phyloP scores from a whole-genome alignment of 2,797 vertebrate genomes.

The Netta rufina region DNA sequence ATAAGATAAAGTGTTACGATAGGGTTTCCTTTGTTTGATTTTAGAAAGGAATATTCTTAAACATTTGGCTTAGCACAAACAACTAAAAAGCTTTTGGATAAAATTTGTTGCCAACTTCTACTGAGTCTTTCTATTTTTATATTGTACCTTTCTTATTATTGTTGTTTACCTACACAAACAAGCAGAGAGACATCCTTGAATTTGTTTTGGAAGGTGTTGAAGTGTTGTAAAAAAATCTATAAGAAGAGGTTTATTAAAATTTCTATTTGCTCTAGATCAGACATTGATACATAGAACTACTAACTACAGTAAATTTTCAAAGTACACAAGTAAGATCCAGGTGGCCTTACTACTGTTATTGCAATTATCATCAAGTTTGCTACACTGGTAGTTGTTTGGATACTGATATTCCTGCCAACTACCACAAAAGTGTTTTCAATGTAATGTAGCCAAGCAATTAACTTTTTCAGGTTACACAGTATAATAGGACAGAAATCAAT shows the following conservation, averaged over 20 bases:
- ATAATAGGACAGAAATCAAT: slow-evolving; percentile 45
- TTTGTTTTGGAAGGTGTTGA: neutral
- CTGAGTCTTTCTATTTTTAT: neutral
- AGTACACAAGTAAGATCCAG: neutral
- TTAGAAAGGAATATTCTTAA: neutral
- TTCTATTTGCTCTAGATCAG: neutral
- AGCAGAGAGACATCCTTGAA: neutral
- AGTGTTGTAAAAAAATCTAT: neutral
- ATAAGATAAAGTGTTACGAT: neutral
- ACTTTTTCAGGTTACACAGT: slow-evolving; percentile 6
- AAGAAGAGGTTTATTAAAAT: neutral
- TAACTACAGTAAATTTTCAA: neutral
- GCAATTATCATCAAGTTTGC: neutral
- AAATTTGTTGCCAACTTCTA: neutral
- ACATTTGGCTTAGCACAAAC: neutral
- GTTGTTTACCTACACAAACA: neutral
- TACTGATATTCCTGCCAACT: neutral
- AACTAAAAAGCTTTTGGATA: neutral
- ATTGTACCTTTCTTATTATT: neutral
- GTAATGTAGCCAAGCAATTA: neutral
- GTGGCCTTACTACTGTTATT: slow-evolving; percentile 1
- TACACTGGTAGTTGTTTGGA: neutral
- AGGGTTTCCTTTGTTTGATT: neutral
- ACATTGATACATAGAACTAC: neutral
- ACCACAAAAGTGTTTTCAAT: neutral